A percentile compares a stretch with the other conserved stretches of the same genome.
Evolutionary conservation across 2,888 invertebrate species (phyloP).

Genomic region (Alviniconcha strummeri): DNA sequence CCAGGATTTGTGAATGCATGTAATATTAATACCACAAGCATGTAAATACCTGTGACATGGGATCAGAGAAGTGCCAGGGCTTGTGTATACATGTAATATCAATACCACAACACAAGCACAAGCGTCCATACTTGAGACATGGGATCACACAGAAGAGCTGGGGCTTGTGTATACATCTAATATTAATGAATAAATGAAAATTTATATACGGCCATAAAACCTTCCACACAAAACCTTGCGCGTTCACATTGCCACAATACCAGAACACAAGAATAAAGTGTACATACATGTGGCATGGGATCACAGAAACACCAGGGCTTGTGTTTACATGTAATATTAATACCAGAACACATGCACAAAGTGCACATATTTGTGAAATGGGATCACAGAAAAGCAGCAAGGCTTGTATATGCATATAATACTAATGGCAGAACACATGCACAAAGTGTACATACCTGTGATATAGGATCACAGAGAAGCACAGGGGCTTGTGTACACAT

Average conservation of each 20-base stretch:
- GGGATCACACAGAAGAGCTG: conserved; percentile 24
- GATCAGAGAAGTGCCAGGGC: not conserved
- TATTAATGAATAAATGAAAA: not conserved
- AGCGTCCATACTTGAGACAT: not conserved
- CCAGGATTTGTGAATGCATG: not conserved
- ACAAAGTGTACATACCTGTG: not conserved
- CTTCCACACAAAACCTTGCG: not conserved
- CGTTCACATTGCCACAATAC: not conserved
- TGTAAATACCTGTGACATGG: not conserved
- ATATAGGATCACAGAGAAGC: conserved; percentile 23
- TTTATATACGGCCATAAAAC: too few species aligned
- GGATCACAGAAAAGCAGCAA: not conserved
- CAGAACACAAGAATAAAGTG: not conserved
- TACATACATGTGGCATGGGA: not conserved
- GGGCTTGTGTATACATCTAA: not conserved
- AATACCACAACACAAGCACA: not conserved
- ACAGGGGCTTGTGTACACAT: not conserved
- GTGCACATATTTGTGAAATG: not conserved
- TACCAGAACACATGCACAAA: not conserved
- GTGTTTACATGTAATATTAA: too few species aligned
- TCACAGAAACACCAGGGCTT: not conserved
- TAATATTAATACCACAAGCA: not conserved
- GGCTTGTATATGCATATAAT: not conserved
- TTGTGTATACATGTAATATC: too few species aligned
- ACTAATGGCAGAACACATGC: not conserved